These are phyloP conservation scores for Manacus vitellinus DNA, from an alignment of 2,113 vertebrate species.

Conservation along the genomic window DNA sequence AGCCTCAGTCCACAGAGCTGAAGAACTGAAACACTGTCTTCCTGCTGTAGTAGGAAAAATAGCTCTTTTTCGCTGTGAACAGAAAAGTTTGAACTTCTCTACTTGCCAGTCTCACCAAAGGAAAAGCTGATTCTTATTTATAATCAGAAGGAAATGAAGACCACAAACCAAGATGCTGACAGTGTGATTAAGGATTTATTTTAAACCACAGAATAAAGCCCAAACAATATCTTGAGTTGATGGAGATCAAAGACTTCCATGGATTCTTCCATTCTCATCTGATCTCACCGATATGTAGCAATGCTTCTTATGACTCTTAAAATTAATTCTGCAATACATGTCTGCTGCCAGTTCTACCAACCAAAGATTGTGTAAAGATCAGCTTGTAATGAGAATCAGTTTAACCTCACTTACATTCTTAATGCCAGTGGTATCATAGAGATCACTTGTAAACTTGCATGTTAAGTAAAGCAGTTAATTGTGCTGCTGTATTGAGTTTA, in stretches of 20 bases:
- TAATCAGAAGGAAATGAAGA: neutral
- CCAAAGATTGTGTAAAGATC: neutral
- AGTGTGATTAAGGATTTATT: neutral
- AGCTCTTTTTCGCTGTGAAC: neutral
- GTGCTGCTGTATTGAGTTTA: neutral
- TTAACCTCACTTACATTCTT: slow-evolving; percentile 13
- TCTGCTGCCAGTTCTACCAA: neutral
- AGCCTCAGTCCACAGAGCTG: neutral
- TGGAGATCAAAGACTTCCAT: neutral
- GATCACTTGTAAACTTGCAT: neutral
- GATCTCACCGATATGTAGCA: neutral
- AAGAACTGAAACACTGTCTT: neutral
- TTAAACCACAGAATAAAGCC: neutral
- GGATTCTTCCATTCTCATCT: neutral
- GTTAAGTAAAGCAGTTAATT: slow-evolving; percentile 47
- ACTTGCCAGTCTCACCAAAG: neutral
- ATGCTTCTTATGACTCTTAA: neutral
- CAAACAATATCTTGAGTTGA: neutral
- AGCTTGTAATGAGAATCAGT: neutral
- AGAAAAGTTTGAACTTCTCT: neutral
- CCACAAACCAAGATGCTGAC: neutral
- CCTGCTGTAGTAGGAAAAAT: neutral
- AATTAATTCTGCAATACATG: neutral
- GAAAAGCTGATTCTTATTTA: neutral
- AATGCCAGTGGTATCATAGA: neutral